Conservation (phyloP, 2,797 vertebrate species). For the Gymnopithys bicolor region DNA sequence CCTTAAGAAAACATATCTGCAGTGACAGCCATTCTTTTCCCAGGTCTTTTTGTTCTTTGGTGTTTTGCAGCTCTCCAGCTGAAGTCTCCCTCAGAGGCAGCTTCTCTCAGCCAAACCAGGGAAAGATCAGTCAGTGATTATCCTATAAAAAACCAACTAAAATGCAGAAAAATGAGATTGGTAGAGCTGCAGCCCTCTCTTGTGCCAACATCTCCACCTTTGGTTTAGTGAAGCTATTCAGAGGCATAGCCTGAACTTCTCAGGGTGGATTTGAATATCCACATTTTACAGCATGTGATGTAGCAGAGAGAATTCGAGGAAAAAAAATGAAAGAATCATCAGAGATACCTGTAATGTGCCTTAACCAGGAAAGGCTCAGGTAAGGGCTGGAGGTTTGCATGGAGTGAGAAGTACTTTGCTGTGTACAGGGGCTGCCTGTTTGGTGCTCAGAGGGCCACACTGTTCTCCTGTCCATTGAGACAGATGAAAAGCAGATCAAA, state of each 20-base stretch:
- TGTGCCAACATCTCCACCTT: not conserved
- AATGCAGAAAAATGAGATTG: not conserved
- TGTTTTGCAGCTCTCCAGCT: not conserved
- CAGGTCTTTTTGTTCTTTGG: not conserved
- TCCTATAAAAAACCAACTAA: not conserved
- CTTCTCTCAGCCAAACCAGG: not conserved
- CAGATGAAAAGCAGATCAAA: not conserved
- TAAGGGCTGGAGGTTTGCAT: not conserved
- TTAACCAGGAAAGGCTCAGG: not conserved
- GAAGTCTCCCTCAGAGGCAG: not conserved
- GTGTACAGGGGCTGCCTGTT: not conserved
- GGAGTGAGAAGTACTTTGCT: not conserved
- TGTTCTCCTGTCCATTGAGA: not conserved
- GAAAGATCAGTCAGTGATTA: not conserved
- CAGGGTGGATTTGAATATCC: not conserved
- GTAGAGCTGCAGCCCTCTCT: not conserved
- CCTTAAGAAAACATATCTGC: not conserved
- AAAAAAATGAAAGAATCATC: not conserved
- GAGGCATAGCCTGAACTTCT: not conserved
- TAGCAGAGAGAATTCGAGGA: not conserved
- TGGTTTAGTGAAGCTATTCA: not conserved
- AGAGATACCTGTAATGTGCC: not conserved
- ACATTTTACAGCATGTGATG: fast-evolving
- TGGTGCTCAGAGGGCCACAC: not conserved
- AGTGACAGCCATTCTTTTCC: not conserved